These are phyloP conservation scores for Metopolophium dirhodum DNA, from an alignment of 1,140 invertebrate genomes.

Conservation along the genomic window DNA sequence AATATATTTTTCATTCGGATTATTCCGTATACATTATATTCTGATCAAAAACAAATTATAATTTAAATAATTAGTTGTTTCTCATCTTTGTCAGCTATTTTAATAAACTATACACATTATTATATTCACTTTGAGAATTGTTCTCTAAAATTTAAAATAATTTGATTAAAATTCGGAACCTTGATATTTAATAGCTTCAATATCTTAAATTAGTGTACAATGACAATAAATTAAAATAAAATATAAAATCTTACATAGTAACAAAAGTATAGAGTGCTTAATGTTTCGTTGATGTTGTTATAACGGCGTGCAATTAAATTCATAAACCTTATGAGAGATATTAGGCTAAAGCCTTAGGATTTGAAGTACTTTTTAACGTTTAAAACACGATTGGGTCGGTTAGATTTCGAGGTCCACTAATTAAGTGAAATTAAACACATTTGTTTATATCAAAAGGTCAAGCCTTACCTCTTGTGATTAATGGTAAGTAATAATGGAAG, in stretches of 20 bases:
- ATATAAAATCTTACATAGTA: not conserved
- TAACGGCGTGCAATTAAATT: not conserved
- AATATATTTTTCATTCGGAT: not conserved
- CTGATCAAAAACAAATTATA: not conserved
- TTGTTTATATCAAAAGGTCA: not conserved
- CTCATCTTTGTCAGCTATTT: not conserved
- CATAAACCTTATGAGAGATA: not conserved
- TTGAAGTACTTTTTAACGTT: conserved; percentile 15
- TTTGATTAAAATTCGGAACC: not conserved
- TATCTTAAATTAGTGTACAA: not conserved
- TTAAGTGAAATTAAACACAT: conserved; percentile 38
- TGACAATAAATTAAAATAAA: not conserved
- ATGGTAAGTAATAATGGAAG: not conserved
- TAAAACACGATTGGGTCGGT: not conserved
- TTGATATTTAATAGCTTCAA: not conserved
- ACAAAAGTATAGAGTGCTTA: not conserved
- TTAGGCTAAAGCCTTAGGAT: not conserved
- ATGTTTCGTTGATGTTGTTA: conserved; percentile 17
- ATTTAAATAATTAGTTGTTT: not conserved
- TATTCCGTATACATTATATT: not conserved
- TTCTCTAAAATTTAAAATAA: not conserved
- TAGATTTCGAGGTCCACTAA: conserved; percentile 17
- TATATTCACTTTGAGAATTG: not conserved
- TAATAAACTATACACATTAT: not conserved
- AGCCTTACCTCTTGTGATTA: not conserved